Base-by-base conservation (phyloP, 2,888 invertebrate species). In the Crepidodera aurea region DNA sequence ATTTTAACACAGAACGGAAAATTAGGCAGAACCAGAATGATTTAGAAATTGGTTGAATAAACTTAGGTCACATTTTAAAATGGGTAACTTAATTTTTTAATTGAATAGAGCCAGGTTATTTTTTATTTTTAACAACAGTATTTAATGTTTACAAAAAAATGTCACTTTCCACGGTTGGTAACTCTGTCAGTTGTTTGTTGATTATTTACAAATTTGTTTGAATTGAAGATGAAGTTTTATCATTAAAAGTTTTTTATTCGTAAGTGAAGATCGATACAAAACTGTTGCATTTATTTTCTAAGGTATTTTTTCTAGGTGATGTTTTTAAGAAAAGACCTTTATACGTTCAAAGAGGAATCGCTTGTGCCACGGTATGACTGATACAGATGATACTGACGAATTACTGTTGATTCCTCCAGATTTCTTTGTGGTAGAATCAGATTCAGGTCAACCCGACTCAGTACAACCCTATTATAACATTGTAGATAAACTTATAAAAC, bases 351-450 rank as follows among this genome's bases (percentile, higher is more conserved):
- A 27, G 25, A 48, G 13, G 48, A 57, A 57, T 57, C 57, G 6
- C n/a, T 34, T 39, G 57, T 46, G 16, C 19, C 22, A 22, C 29
- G 55, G 48, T 76, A 88, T 88, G 88, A 88, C 87, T 82, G 89
- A 89, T 76, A 86, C 88, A 64, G 93, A 92, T 85, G 93, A 93
- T 82, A 93, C 93, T 2, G 93, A 93, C 81, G 87, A 91, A 74
- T 84, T 93, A 67, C 81, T 93, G 72, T 80, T 91, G 71, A 90
- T 93, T 77, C 91, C 92, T 64, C 93, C 93, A 10, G 87, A 91
- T 79, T 88, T 90, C 73, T 88, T 90, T 73, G 77, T 85, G 22
- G 84, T 88, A n/a, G 82, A 85, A 68, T 84, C 84, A 53, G 86
- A 84, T 19, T 68, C 63, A 16, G 56, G 51, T 46, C 44, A 55